phyloP scores from a whole-genome alignment of 1,140 invertebrate species.

The Colletes latitarsis region DNA sequence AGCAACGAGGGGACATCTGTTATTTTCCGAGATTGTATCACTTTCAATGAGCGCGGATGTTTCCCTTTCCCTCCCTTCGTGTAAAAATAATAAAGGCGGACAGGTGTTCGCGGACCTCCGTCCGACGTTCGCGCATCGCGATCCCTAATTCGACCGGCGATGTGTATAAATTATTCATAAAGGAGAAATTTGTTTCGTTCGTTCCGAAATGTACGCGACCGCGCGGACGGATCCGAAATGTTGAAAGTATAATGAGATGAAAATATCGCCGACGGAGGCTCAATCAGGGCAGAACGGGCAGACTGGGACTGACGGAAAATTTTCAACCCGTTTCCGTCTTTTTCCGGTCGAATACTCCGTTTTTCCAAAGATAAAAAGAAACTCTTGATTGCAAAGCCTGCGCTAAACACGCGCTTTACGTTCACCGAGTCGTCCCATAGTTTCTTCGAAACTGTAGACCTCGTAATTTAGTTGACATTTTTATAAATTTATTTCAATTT shows the following conservation, averaged over 20 bases:
- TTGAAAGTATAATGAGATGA: conserved; percentile 47
- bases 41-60: conserved; percentile 56
- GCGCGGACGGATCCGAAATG: conserved; percentile 21
- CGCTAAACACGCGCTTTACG: no score
- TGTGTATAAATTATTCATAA: conserved; percentile 46
- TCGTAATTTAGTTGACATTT: no score
- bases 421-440: no score
- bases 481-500: no score
- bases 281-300: conserved; percentile 14
- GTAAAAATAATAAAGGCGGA: conserved; percentile 52
- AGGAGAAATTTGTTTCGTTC: conserved; percentile 42
- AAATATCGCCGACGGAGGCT: conserved; percentile 35
- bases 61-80: conserved; percentile 19
- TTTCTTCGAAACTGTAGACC: no score
- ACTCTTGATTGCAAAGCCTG: not conserved
- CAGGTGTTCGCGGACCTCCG: conserved; percentile 4
- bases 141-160: conserved; percentile 41
- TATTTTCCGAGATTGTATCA: conserved; percentile 68
- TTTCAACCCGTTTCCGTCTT: not conserved
- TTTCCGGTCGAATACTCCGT: not conserved
- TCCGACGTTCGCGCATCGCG: not conserved
- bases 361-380: not conserved
- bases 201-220: conserved; percentile 26
- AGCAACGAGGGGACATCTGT: conserved; percentile 62
- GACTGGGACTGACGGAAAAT: no score